Conservation (phyloP, 1,140 invertebrate genomes). For the Zaprionus africanus region DNA sequence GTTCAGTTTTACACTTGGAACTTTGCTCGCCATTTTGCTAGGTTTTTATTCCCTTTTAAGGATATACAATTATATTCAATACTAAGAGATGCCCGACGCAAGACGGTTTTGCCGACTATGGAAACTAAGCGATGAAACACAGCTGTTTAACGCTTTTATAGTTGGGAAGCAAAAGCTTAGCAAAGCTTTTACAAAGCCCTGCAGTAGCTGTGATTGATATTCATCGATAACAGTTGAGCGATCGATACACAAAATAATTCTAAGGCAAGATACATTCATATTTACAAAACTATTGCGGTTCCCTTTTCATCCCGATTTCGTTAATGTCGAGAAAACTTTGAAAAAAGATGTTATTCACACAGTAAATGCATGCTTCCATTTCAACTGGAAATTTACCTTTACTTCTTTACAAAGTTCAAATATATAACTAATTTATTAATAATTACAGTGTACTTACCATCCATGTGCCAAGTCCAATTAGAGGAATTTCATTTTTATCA, state of each 20-base stretch:
- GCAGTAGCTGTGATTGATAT: background rate
- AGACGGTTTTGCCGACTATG: conserved; percentile 3
- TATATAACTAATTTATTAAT: background rate
- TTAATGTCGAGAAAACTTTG: background rate
- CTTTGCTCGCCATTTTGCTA: conserved; percentile 61
- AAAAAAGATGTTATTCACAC: too few species aligned
- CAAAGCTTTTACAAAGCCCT: conserved; percentile 29
- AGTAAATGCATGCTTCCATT: conserved; percentile 10
- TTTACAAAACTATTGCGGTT: background rate
- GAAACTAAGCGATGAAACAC: conserved; percentile 41
- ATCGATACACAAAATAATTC: conserved; percentile 25
- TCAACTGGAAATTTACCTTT: conserved; percentile 2
- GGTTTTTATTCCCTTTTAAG: conserved; percentile 12
- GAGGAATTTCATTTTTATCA: conserved; percentile 45
- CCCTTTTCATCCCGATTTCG: too few species aligned
- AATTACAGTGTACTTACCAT: conserved; percentile 28
- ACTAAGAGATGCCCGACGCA: background rate
- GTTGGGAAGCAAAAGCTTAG: conserved; percentile 41
- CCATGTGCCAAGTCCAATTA: conserved; percentile 65
- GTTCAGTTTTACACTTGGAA: conserved; percentile 87
- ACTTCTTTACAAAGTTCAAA: conserved; percentile 1
- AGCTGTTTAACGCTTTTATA: conserved; percentile 68
- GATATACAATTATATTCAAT: conserved; percentile 23
- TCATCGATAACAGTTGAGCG: conserved; percentile 31
- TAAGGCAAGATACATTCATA: background rate